Percentiles rank a stretch among this genome's conserved stretches.
These are phyloP conservation scores for Andricus quercusramuli DNA, from an alignment of 2,888 invertebrate genomes.

Conservation along the genomic window DNA sequence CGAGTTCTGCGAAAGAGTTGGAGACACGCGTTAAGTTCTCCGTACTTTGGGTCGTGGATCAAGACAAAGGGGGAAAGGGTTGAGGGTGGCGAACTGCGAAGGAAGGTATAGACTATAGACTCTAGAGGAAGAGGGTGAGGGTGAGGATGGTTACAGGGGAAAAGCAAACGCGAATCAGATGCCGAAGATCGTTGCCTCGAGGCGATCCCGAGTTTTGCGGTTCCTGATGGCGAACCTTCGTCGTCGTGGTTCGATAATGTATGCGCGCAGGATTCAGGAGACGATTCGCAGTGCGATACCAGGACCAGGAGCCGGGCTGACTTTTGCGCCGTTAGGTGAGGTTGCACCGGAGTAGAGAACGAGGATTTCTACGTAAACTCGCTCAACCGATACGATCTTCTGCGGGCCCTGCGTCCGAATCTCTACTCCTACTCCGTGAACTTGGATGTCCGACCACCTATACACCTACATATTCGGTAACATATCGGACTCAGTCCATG, in stretches of 20 bases:
- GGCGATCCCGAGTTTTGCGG: conserved; percentile 54
- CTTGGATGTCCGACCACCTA: conserved; percentile 60
- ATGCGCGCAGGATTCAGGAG: conserved; percentile 74
- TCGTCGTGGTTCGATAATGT: conserved; percentile 67
- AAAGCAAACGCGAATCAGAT: conserved; percentile 55
- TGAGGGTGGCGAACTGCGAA: conserved; percentile 10
- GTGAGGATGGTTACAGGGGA: conserved; percentile 48
- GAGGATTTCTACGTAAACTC: conserved; percentile 75
- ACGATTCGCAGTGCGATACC: conserved; percentile 77
- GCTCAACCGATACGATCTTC: conserved; percentile 71
- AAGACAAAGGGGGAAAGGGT: conserved; percentile 49
- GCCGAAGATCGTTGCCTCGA: conserved; percentile 57
- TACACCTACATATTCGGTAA: conserved; percentile 46
- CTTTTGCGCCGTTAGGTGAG: conserved; percentile 55
- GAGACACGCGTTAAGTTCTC: conserved; percentile 54
- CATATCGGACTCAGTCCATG: conserved; percentile 34
- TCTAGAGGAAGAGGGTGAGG: not conserved
- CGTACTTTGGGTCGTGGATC: conserved; percentile 50
- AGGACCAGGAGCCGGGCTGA: conserved; percentile 67
- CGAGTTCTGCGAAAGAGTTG: conserved; percentile 56
- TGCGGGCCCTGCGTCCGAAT: conserved; percentile 54
- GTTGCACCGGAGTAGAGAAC: conserved; percentile 58
- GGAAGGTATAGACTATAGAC: not conserved
- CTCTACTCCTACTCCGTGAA: conserved; percentile 42
- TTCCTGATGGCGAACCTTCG: conserved; percentile 50